A percentile compares a stretch with the other conserved stretches of the same genome.
Conservation (phyloP, 2,797 vertebrate genomes). For the Ataeniobius toweri region DNA sequence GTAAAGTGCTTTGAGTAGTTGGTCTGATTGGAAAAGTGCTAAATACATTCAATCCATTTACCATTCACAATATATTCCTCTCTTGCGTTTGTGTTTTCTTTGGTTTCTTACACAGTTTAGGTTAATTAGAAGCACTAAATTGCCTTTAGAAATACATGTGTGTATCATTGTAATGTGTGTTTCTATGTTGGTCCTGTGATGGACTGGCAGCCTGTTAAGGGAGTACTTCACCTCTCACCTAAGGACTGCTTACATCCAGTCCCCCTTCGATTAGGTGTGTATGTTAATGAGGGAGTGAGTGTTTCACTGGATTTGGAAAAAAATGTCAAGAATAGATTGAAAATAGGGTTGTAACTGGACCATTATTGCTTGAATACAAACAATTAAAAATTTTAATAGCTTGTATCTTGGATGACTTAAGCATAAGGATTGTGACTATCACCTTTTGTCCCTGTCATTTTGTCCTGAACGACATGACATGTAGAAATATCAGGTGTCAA, state of each 20-base stretch:
- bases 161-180: neutral
- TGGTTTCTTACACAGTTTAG: no score
- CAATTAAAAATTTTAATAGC: constrained; percentile 17
- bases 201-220: neutral
- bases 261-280: neutral
- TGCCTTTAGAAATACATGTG: neutral
- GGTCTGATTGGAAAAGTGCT: no score
- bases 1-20: no score
- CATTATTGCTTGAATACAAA: constrained; percentile 20
- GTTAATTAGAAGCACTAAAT: neutral
- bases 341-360: constrained; percentile 8
- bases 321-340: neutral
- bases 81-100: no score
- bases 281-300: neutral
- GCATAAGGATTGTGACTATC: neutral
- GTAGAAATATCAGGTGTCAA: constrained; percentile 22
- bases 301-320: constrained; percentile 1
- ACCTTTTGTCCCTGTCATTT: neutral
- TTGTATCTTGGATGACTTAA: constrained; percentile 19
- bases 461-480: neutral
- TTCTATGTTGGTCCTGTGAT: neutral
- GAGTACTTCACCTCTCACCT: neutral
- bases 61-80: no score
- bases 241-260: neutral
- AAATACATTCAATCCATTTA: no score